Percentiles rank a stretch among this genome's conserved stretches.
phyloP scores from a whole-genome alignment of 30 jellyfish, hydroid and myxozoan species.

The Hydra vulgaris region DNA sequence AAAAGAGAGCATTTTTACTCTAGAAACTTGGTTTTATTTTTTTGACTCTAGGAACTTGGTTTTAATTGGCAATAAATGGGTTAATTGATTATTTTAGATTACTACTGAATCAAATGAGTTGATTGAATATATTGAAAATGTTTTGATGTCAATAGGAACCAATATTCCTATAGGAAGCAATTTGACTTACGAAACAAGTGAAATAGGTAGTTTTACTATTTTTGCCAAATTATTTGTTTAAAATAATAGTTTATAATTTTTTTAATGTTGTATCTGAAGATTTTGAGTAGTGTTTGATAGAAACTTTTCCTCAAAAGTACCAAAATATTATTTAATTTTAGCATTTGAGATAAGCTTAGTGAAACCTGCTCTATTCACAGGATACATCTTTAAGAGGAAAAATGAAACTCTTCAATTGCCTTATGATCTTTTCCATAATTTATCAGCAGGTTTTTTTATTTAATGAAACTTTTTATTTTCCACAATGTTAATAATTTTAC shows the following conservation, averaged over 20 bases:
- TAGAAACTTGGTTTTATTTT: too few species aligned
- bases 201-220: not conserved
- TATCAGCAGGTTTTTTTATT: not conserved
- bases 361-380: not conserved
- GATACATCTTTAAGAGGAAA: not conserved
- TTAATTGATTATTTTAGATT: not conserved
- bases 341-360: slow-evolving; percentile 1
- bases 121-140: slow-evolving; percentile 9
- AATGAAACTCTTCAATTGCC: not conserved
- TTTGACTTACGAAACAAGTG: not conserved
- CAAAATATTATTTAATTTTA: too few species aligned
- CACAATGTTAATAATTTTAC: not conserved
- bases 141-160: not conserved
- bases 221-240: not conserved
- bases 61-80: too few species aligned
- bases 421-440: not conserved
- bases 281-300: too few species aligned
- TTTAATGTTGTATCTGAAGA: too few species aligned
- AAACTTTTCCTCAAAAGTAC: too few species aligned
- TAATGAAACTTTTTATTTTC: too few species aligned
- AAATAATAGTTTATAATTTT: not conserved
- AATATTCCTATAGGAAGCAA: not conserved
- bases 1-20: too few species aligned
- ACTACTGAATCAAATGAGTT: not conserved
- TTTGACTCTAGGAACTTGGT: too few species aligned